Conservation (phyloP, 2,797 vertebrate species). For the Echeneis naucrates region DNA sequence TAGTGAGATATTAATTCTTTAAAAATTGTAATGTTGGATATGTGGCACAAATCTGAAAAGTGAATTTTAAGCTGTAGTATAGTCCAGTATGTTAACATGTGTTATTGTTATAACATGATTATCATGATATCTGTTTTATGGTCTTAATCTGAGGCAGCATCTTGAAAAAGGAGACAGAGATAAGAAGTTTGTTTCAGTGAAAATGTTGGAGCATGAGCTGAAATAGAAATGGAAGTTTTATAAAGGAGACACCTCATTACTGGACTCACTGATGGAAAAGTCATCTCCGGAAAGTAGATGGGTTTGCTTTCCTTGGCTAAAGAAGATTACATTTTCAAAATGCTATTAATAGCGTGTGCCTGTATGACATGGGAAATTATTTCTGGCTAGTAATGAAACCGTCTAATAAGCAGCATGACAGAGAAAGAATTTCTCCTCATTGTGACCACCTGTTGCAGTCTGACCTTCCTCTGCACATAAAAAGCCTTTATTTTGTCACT, state of each 20-base stretch:
- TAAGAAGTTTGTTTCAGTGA: background rate
- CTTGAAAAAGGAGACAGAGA: slow-evolving; percentile 5
- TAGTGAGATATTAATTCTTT: background rate
- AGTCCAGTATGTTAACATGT: too few relatives aligned
- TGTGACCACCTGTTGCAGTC: slow-evolving; percentile 35
- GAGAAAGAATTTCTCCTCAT: slow-evolving; percentile 19
- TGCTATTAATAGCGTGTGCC: slow-evolving; percentile 13
- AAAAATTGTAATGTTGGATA: background rate
- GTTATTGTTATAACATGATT: background rate
- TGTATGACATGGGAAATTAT: slow-evolving; percentile 29
- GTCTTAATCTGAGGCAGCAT: slow-evolving; percentile 1
- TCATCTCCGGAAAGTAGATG: slow-evolving; percentile 6
- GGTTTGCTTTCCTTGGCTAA: background rate
- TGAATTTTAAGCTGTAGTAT: slow-evolving; percentile 33
- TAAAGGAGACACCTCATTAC: background rate
- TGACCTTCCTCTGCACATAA: background rate
- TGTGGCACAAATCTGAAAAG: slow-evolving; percentile 17
- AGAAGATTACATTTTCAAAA: slow-evolving; percentile 12
- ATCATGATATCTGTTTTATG: slow-evolving; percentile 1
- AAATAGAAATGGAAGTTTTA: background rate
- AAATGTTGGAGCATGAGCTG: background rate
- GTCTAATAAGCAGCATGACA: slow-evolving; percentile 10
- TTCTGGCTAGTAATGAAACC: slow-evolving; percentile 33
- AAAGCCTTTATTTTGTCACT: background rate
- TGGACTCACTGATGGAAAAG: background rate